A percentile compares a stretch with the other conserved stretches of the same genome.
Conservation (phyloP, 2,888 invertebrate species). For the Caenorhabditis virilis region DNA sequence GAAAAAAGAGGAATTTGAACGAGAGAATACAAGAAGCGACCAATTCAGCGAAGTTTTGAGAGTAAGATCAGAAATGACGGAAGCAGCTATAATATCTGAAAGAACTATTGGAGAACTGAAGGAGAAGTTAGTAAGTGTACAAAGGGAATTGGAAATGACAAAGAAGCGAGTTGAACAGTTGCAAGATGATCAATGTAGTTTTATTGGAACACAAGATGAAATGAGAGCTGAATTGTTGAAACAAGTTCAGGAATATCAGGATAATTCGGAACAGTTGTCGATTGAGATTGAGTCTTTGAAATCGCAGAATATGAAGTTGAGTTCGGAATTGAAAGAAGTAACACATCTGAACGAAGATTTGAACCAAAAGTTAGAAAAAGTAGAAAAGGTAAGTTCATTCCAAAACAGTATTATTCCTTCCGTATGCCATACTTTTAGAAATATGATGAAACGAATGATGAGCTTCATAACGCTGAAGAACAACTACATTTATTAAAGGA, state of each 20-base stretch:
- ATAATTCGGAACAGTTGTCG: slow-evolving; percentile 10
- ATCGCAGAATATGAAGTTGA: slow-evolving; percentile 11
- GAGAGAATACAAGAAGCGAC: slow-evolving; percentile 6
- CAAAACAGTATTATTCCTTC: too few species aligned
- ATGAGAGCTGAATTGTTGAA: slow-evolving; percentile 26
- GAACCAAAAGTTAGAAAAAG: slow-evolving; percentile 12
- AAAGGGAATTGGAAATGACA: slow-evolving; percentile 33
- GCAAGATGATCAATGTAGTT: slow-evolving; percentile 37
- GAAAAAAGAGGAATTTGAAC: slow-evolving; percentile 8
- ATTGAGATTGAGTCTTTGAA: slow-evolving; percentile 11
- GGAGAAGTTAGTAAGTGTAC: slow-evolving; percentile 28
- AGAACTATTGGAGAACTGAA: slow-evolving; percentile 20
- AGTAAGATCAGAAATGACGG: slow-evolving; percentile 24
- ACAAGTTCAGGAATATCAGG: slow-evolving; percentile 30
- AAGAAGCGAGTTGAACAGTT: slow-evolving; percentile 34
- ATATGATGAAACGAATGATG: slow-evolving; percentile 7
- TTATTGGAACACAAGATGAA: slow-evolving; percentile 37
- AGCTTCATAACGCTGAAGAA: slow-evolving; percentile 20
- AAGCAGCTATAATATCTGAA: slow-evolving; percentile 15
- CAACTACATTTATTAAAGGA: slow-evolving; percentile 16
- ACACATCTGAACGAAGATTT: slow-evolving; percentile 6
- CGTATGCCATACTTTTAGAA: slow-evolving; percentile 3
- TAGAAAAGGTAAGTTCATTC: slow-evolving; percentile 20
- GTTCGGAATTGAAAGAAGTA: slow-evolving; percentile 6
- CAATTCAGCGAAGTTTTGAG: slow-evolving; percentile 7